A percentile compares a stretch with the other conserved stretches of the same genome.
These are phyloP conservation scores for Venusia cambrica DNA, from an alignment of 2,888 invertebrate genomes.

Conservation along the genomic window DNA sequence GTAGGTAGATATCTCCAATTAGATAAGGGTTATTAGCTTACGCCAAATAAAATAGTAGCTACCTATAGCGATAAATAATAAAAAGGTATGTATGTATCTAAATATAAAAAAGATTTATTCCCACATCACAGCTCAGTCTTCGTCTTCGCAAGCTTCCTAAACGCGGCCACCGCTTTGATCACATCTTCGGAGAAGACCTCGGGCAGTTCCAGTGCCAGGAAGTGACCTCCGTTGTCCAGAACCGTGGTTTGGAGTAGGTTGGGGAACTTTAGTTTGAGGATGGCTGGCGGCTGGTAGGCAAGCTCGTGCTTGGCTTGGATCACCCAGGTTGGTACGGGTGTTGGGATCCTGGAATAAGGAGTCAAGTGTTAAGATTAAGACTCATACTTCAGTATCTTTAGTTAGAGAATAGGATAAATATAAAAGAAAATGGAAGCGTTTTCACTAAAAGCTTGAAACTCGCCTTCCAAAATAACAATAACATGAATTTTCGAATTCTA, in stretches of 20 bases:
- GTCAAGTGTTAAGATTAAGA: too few relatives aligned
- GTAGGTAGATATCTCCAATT: too few relatives aligned
- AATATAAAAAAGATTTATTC: not conserved
- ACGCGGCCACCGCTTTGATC: constrained; percentile 48
- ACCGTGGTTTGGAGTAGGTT: constrained; percentile 85
- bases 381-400: too few relatives aligned
- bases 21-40: too few relatives aligned
- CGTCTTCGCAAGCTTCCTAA: constrained; percentile 38
- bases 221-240: constrained; percentile 88
- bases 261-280: constrained; percentile 79
- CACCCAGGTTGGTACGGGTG: constrained; percentile 85
- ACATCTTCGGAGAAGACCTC: constrained; percentile 85
- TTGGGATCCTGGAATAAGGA: constrained; percentile 76
- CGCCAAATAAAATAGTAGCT: too few relatives aligned
- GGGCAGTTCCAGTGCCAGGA: constrained; percentile 91
- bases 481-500: too few relatives aligned
- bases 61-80: too few relatives aligned
- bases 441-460: too few relatives aligned
- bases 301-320: constrained; percentile 87
- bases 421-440: too few relatives aligned
- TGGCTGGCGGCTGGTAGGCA: constrained; percentile 74
- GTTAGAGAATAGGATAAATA: too few relatives aligned
- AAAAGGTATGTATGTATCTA: too few relatives aligned
- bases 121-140: constrained; percentile 65
- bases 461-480: too few relatives aligned